Evolutionary conservation across 1,140 invertebrate species (phyloP).

Genomic region (Plectus sambesii): DNA sequence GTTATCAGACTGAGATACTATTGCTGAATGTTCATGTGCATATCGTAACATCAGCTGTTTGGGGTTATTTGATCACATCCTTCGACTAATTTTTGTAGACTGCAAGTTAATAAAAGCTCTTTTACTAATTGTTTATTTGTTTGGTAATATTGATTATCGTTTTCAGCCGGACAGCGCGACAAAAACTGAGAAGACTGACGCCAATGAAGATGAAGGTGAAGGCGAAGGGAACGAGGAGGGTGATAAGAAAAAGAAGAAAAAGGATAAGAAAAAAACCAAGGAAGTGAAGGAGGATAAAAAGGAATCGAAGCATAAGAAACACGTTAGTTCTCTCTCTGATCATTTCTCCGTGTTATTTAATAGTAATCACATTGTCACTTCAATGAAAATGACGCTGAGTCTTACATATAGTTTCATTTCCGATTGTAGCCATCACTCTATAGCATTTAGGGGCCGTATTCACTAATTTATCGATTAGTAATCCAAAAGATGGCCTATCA

Average conservation of each 20-base stretch:
- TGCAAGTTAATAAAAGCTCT: too few species aligned
- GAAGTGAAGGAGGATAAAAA: conserved; percentile 22
- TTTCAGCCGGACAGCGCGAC: conserved; percentile 53
- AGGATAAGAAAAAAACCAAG: neutral
- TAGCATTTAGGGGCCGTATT: neutral
- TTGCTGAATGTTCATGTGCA: too few species aligned
- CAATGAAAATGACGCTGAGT: too few species aligned
- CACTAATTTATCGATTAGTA: conserved; percentile 5
- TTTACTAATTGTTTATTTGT: conserved; percentile 11
- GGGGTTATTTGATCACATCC: too few species aligned
- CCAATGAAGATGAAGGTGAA: conserved; percentile 10
- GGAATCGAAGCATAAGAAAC: conserved; percentile 24
- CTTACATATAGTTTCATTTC: too few species aligned
- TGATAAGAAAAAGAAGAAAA: conserved; percentile 19
- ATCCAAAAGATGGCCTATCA: conserved; percentile 25
- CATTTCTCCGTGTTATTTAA: too few species aligned
- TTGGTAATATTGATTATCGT: conserved; percentile 3
- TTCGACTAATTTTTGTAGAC: too few species aligned
- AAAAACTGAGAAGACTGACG: conserved; percentile 49
- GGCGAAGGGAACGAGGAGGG: conserved; percentile 26
- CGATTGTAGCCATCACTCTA: conserved; percentile 2
- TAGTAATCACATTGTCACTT: too few species aligned
- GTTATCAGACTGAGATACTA: too few species aligned
- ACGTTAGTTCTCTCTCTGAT: neutral
- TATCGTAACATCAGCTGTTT: too few species aligned